Percentiles rank a stretch among this genome's conserved stretches.
These are phyloP conservation scores for Prinia subflava DNA, from an alignment of 2,113 vertebrate genomes.

Conservation along the genomic window DNA sequence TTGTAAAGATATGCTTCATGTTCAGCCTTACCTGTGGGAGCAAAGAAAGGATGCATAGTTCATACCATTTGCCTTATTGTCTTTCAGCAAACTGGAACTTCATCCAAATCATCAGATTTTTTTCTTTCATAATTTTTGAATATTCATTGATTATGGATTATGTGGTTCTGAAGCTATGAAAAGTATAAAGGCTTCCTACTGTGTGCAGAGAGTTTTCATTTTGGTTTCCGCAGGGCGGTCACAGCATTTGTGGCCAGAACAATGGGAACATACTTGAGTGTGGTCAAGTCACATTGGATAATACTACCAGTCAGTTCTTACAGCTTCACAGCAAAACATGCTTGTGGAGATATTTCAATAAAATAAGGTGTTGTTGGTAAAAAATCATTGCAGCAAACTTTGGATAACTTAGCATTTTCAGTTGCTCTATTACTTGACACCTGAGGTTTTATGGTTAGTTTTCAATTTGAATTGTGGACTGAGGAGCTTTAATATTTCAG, in stretches of 20 bases:
- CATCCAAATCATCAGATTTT: neutral
- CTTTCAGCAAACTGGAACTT: neutral
- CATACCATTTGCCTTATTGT: rapidly evolving
- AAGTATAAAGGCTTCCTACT: neutral
- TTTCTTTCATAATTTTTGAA: neutral
- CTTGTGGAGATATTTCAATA: neutral
- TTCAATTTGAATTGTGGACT: neutral
- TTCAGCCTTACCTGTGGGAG: neutral
- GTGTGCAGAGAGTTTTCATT: neutral
- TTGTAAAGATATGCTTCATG: neutral
- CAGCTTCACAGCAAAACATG: neutral
- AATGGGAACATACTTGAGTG: neutral
- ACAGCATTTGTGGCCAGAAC: rapidly evolving
- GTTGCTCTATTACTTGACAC: neutral
- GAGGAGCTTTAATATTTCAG: neutral
- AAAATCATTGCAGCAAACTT: neutral
- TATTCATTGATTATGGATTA: neutral
- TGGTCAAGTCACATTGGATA: neutral
- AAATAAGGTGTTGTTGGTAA: neutral
- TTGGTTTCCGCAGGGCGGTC: neutral
- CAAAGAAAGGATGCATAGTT: neutral
- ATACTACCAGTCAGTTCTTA: neutral
- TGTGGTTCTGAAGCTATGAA: neutral
- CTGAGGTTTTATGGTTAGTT: neutral
- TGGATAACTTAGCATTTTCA: neutral